phyloP scores from a whole-genome alignment of 2,797 vertebrate genomes.

The Graptemys geographica region DNA sequence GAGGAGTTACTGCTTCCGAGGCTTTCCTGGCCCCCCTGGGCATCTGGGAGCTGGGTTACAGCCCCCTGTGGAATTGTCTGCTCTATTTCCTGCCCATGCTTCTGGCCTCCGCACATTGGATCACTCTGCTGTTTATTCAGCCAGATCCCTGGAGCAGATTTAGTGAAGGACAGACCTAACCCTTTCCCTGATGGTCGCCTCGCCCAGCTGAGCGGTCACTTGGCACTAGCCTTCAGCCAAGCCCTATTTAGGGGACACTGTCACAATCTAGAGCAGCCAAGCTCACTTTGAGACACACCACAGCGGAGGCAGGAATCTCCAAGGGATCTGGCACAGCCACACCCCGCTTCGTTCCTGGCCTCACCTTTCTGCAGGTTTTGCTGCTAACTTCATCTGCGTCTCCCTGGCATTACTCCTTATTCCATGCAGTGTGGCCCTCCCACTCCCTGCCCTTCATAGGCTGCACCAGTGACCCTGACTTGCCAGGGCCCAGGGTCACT shows the following conservation, averaged over 20 bases:
- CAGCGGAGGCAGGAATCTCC: too few species aligned
- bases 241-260: not conserved
- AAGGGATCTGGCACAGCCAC: too few species aligned
- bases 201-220: not conserved
- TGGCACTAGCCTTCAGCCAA: not conserved
- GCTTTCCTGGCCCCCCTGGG: not conserved
- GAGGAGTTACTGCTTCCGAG: not conserved
- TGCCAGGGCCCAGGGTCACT: not conserved
- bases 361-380: not conserved
- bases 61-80: too few species aligned
- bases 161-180: not conserved
- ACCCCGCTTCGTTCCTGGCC: not conserved
- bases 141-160: not conserved
- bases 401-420: not conserved
- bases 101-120: too few species aligned
- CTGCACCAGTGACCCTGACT: not conserved
- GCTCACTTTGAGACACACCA: not conserved
- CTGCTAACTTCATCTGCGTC: not conserved
- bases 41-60: too few species aligned
- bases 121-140: too few species aligned
- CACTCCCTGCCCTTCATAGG: not conserved
- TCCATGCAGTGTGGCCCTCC: not conserved
- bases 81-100: too few species aligned
- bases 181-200: not conserved
- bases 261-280: not conserved